Percentiles rank a stretch among this genome's conserved stretches.
phyloP scores from a whole-genome alignment of 2,113 vertebrate species.

The Aspiorhynchus laticeps region DNA sequence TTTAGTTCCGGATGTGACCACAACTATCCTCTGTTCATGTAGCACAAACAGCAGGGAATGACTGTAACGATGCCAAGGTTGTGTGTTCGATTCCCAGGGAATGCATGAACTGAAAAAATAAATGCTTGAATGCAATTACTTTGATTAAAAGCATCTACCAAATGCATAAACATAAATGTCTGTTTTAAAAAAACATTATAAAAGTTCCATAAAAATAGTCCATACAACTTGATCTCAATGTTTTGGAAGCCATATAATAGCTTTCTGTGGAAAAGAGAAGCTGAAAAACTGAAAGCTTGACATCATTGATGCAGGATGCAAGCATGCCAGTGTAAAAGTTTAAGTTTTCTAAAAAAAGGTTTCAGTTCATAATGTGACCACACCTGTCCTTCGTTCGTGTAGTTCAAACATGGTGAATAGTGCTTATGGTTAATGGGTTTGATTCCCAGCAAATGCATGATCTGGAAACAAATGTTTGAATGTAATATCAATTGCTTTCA shows the following conservation, averaged over 20 bases:
- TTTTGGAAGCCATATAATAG: no score
- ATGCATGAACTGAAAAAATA: background rate
- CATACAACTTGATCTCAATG: background rate
- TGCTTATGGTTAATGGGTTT: no score
- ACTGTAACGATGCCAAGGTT: background rate
- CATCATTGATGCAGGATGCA: no score
- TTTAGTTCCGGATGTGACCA: background rate
- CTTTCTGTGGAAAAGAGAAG: no score
- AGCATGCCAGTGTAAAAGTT: no score
- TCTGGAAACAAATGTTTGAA: background rate
- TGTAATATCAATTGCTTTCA: background rate
- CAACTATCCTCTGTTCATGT: no score
- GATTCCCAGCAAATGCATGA: background rate
- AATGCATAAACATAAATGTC: background rate
- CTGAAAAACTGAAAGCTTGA: no score
- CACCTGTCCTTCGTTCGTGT: no score
- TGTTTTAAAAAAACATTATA: background rate
- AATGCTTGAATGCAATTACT: background rate
- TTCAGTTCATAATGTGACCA: no score
- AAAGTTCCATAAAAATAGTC: background rate
- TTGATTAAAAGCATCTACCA: background rate
- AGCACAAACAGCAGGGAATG: background rate
- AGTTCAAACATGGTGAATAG: no score
- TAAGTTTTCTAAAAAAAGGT: no score
- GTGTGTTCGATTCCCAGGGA: background rate